Base-by-base conservation (phyloP, 2,797 vertebrate genomes). In the Scleropages formosus region DNA sequence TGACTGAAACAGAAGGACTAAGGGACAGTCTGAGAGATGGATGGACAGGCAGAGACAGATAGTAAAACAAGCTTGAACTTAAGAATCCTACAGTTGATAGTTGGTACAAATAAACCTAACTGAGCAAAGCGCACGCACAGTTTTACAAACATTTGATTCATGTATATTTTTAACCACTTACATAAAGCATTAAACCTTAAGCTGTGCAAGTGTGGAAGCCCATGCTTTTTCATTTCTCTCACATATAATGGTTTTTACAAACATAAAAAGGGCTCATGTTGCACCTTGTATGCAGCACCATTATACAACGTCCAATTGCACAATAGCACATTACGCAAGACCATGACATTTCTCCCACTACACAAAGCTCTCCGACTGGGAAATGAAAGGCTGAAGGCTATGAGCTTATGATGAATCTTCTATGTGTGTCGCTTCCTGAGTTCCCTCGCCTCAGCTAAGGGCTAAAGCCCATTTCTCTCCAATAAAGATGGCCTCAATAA, bases 401-500 rank as follows among this genome's bases (percentile, higher is more conserved):
- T 47, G 44, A 0, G 49, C 1, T 26, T 31, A 66, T 4, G 4
- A 58, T 27, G 46, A 60, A 65, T 64, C 53, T 67, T 74, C 39
- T 80, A 47, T 77, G 64, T 78, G 6, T 13, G 72, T 39, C 67
- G 82, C 83, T 82, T 78, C 79, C 63, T 72, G 71, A 18, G 64
- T 83, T 76, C 16, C 74, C 83, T 84, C 85, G 79, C 74, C 66
- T 13, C 71, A 62, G 79, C 77, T 31, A 6, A 68, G 53, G 74
- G 78, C 76, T 62, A 81, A 78, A 13, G 65, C 78, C 73, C 75
- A 86, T 63, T 84, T 83, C 77, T 85, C 78, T 82, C 82, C 75
- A 47, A 84, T 66, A 66, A 82, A 84, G 84, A 86, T 82, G 87
- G 84, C 84, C 85, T 84, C 82, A 70, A 85, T 67, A 59, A 75